Conservation (phyloP, 2,113 vertebrate genomes). For the Synodontis membranacea region DNA sequence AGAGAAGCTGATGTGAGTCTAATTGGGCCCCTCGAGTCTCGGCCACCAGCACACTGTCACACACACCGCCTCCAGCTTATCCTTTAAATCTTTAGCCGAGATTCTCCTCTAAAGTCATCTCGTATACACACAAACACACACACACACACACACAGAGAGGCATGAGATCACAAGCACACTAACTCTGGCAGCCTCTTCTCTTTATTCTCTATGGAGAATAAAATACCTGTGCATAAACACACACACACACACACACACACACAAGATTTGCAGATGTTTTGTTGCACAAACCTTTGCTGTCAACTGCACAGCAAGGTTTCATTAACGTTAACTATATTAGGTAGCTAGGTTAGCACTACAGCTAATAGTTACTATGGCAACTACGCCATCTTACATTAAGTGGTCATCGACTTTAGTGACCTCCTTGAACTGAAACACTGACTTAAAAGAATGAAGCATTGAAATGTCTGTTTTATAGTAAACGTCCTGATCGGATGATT, state of each 20-base stretch:
- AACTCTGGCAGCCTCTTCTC: not conserved
- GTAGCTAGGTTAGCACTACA: too few species aligned
- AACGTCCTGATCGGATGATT: too few species aligned
- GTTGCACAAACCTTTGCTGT: too few species aligned
- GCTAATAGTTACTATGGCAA: too few species aligned
- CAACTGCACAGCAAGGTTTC: too few species aligned
- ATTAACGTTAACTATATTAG: too few species aligned
- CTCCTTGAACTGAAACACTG: too few species aligned
- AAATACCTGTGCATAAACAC: not conserved
- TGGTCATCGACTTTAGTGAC: too few species aligned
- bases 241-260: conserved; percentile 11
- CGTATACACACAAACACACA: not conserved
- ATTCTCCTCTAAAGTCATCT: conserved; percentile 16
- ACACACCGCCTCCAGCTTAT: conserved; percentile 19
- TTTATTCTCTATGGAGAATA: not conserved
- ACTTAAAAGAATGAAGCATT: too few species aligned
- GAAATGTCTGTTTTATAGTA: too few species aligned
- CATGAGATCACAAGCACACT: not conserved
- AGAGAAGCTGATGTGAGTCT: conserved; percentile 9
- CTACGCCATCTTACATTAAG: too few species aligned
- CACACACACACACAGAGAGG: conserved; percentile 17
- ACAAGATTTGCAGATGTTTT: not conserved
- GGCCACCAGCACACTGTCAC: conserved; percentile 26
- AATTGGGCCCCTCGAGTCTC: conserved; percentile 50
- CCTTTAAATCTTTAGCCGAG: conserved; percentile 44